Evolutionary conservation across 2,797 vertebrate species (phyloP).

Genomic region (Allobates femoralis): DNA sequence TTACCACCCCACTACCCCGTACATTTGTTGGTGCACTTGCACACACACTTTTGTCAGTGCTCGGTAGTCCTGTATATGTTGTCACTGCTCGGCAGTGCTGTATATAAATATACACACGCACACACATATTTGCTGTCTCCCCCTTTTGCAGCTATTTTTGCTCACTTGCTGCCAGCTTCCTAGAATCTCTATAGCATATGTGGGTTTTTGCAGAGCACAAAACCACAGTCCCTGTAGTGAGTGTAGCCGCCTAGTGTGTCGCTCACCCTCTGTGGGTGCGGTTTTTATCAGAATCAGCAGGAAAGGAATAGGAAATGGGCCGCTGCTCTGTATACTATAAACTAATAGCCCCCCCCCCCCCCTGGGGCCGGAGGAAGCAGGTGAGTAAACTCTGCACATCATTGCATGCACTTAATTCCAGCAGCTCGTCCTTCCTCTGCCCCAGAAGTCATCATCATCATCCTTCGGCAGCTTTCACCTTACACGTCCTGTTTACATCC

Average conservation of each 20-base stretch:
- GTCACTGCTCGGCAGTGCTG: too few species aligned
- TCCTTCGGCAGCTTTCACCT: neutral
- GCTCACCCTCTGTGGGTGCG: neutral
- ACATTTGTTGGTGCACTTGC: too few species aligned
- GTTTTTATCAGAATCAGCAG: neutral
- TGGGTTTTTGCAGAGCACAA: neutral
- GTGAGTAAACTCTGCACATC: neutral
- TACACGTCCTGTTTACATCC: neutral
- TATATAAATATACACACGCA: too few species aligned
- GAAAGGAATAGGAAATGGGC: conserved; percentile 11
- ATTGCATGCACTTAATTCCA: neutral
- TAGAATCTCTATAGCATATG: neutral
- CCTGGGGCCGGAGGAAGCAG: neutral
- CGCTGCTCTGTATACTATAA: neutral
- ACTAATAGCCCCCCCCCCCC: neutral
- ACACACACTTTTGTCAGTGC: too few species aligned
- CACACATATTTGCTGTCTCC: too few species aligned
- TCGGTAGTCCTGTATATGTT: too few species aligned
- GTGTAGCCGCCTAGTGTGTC: neutral
- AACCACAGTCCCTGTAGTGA: neutral
- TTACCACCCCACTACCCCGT: too few species aligned
- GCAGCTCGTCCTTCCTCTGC: neutral
- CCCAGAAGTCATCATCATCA: neutral
- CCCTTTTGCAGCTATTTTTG: neutral
- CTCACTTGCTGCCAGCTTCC: neutral